Evolutionary conservation across 2,113 vertebrate species (phyloP), one percentile per base, ranked within the genome.

Genomic region (Hemiscyllium ocellatum): DNA sequence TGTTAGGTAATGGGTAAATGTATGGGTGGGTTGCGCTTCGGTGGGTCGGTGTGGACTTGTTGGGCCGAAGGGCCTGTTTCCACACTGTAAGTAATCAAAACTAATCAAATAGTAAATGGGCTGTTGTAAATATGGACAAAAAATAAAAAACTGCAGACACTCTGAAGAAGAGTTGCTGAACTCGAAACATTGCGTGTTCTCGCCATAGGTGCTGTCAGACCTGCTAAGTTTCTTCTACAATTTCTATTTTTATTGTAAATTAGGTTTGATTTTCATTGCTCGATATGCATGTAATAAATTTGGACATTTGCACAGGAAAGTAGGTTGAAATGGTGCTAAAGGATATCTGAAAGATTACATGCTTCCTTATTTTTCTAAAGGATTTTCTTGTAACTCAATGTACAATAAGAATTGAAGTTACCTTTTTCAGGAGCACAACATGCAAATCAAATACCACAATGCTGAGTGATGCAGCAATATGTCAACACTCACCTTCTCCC

Each of bases 401-500:
- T 22, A n/a, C 29, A 93, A 8, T 22, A 93, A 93, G n/a, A 22
- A 42, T 24, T 66, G 61, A 93, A 66, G 65, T 37, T 66, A 93
- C 24, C 89, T 93, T 93, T n/a, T 66, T 93, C 66, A 93, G n/a
- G 10, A 66, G 61, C 61, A 66, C 19, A 68, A 42, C 37, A 33
- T 37, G 15, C 65, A 37, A 29, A 93, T 37, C n/a, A 68, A 93
- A 19, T 93, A 93, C 19, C 5, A 66, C 10, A n/a, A 0, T n/a
- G n/a, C 3, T 37, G 19, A 22, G 37, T 66, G 33, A 37, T n/a
- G 52, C 52, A 61, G 61, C 89, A 66, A 66, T 37, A 66, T 68
- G 29, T 5, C n/a, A 93, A 3, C 37, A 93, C 97, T 97, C 96
- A 99, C 98, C 99, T 98, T 97, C 98, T 98, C 56, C 98, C 98